Evolutionary conservation across 2,888 invertebrate genomes (phyloP), one percentile per base, ranked within the genome.

Genomic region (Leucozona laternaria): DNA sequence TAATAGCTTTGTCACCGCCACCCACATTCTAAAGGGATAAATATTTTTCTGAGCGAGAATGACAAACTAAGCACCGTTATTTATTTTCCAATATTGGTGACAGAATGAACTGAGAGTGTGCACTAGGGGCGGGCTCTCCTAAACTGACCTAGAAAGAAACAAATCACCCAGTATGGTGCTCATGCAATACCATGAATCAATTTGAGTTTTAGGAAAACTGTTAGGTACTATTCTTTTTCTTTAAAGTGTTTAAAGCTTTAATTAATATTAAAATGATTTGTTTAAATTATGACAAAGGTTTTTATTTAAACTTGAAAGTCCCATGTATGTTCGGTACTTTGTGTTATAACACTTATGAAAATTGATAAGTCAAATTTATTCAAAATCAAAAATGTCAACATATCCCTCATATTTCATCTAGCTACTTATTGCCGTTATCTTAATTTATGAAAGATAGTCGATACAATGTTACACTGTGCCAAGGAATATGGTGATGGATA

Each of bases 11-110:
- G 37, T 6, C 64, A 72, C 37, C 72, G 11, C 53, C 53, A 31
- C 31, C 31, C 31, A 57, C 25, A 45, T 48, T 28, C 1, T 1
- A n/a, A n/a, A 64, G 70, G 50, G 37, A 77, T 40, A 68, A 58
- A 64, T 53, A 10, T 71, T 45, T 62, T 71, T 22, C 37, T 55
- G 37, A 37, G 25, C 48, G 17, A 34, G 57, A 64, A 72, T 72
- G 72, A 72, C 57, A 64, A 57, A 72, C 31, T 22, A 72, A 45
- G 50, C 11, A 58, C 77, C 5, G 66, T 72, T 64, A 66, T 64
- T 72, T 64, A 64, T 72, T 55, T 57, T 57, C 34, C 40, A 78
- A 71, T 62, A 57, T 57, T 31, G 31, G 31, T 17, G 57, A 57
- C 57, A 57, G 34, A 31, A 34, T 57, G 17, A 34, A 20, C 31